Conservation (phyloP, 2,113 vertebrate species). For the Tympanuchus pallidicinctus region DNA sequence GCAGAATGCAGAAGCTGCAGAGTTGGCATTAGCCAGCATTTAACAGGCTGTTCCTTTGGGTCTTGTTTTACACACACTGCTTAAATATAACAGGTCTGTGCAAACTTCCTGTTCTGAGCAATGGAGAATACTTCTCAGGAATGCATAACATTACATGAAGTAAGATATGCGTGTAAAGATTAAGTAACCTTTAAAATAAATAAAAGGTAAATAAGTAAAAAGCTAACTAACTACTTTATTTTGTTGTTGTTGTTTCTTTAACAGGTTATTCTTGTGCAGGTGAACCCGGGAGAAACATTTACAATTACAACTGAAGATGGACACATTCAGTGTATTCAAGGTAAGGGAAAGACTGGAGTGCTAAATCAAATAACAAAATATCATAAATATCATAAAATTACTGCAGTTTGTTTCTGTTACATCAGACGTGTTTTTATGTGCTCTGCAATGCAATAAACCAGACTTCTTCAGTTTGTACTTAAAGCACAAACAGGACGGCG, state of each 20-base stretch:
- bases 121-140: neutral
- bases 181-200: neutral
- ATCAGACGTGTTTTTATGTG: neutral
- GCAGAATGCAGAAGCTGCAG: neutral
- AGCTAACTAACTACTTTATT: accelerated
- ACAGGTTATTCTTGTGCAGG: conserved; percentile 86
- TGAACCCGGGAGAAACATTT: conserved; percentile 86
- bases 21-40: neutral
- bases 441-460: neutral
- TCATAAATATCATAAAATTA: neutral
- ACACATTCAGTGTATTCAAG: conserved; percentile 84
- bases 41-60: neutral
- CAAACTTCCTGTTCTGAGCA: neutral
- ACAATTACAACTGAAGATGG: conserved; percentile 86
- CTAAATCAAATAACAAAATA: neutral
- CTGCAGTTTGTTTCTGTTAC: neutral
- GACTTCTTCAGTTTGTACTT: neutral
- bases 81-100: neutral
- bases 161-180: neutral
- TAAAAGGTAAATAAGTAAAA: too few species aligned
- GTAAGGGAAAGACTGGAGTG: conserved; percentile 55
- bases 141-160: neutral
- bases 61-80: neutral
- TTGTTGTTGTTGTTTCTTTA: neutral
- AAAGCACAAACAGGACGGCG: neutral